A percentile compares a stretch with the other conserved stretches of the same genome.
These are phyloP conservation scores for Oreochromis niloticus DNA, from an alignment of 2,113 vertebrate genomes.

Conservation along the genomic window DNA sequence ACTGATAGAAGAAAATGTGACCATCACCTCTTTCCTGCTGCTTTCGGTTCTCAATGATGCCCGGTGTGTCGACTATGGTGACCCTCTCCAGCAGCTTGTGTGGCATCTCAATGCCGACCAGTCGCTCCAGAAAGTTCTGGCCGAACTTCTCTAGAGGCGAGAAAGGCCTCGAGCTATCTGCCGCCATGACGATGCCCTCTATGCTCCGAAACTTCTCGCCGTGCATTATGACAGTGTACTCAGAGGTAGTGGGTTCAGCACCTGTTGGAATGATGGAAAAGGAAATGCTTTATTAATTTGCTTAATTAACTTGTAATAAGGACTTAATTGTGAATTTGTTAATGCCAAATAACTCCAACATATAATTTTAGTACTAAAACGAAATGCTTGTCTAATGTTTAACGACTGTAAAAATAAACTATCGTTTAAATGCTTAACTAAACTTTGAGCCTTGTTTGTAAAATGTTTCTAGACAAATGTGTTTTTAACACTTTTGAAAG, in stretches of 20 bases:
- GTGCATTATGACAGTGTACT: constrained; percentile 96
- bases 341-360: background rate
- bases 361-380: rapidly evolving
- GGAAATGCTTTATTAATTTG: background rate
- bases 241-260: constrained; percentile 95
- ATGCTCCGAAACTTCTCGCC: constrained; percentile 90
- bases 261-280: constrained; percentile 63
- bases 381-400: background rate
- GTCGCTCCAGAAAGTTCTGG: constrained; percentile 93
- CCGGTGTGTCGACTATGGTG: constrained; percentile 92
- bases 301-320: background rate
- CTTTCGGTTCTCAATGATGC: constrained; percentile 98
- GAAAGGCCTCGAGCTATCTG: constrained; percentile 91
- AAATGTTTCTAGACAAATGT: background rate
- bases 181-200: constrained; percentile 97
- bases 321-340: background rate
- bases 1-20: background rate
- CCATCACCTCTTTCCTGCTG: constrained; percentile 93
- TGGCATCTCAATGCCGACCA: constrained; percentile 93
- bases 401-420: background rate
- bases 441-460: background rate
- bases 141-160: constrained; percentile 95
- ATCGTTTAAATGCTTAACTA: background rate
- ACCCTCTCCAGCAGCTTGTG: constrained; percentile 93
- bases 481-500: background rate